Evolutionary conservation across 1,140 invertebrate species (phyloP), one percentile per base, ranked within the genome.

Genomic region (Drosophila arizonae): DNA sequence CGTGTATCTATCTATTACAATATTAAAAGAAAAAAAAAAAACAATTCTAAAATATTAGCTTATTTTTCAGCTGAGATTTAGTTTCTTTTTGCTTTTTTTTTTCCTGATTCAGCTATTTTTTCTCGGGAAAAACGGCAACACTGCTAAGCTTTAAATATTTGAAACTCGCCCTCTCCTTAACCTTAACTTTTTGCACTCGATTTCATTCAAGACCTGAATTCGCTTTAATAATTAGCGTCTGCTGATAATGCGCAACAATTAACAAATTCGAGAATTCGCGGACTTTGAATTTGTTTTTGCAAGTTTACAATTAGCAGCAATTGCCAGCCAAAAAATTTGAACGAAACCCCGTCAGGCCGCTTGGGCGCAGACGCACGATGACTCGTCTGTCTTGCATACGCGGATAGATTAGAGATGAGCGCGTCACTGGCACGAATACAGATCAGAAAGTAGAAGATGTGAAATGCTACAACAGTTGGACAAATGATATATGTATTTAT

Each of bases 251-350:
- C 1, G 15, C 15, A 9, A 24, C 28, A 71, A 65, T 71, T 71
- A 65, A 26, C 54, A 52, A 58, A 66, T 58, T 17, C 26, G 43
- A 51, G 51, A 15, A 52, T 51, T 50, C 30, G n/a, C 17, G 28
- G 17, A 66, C 51, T 33, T 52, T 60, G 65, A n/a, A 24, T 51
- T 51, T 65, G 26, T 60, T 72, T 72, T 60, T 28, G 28, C 48
- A 48, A 39, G 21, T 21, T 46, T 62, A 62, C 45, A 58, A 69
- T 69, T 69, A 69, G 48, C 57, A 17, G 1, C 52, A 43, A n/a
- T 4, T 26, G 39, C 0, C 28, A n/a, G 28, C 2, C 30, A 24
- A 26, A 24, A 26, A 11, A 26, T 11, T 33, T 11, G 33, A 4
- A 11, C n/a, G 30, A 55, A 33, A 17, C 5, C n/a, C 6, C 15